Evolutionary conservation across 2,113 vertebrate species (phyloP), one percentile per base, ranked within the genome.

Genomic region (Tychaedon coryphoeus): DNA sequence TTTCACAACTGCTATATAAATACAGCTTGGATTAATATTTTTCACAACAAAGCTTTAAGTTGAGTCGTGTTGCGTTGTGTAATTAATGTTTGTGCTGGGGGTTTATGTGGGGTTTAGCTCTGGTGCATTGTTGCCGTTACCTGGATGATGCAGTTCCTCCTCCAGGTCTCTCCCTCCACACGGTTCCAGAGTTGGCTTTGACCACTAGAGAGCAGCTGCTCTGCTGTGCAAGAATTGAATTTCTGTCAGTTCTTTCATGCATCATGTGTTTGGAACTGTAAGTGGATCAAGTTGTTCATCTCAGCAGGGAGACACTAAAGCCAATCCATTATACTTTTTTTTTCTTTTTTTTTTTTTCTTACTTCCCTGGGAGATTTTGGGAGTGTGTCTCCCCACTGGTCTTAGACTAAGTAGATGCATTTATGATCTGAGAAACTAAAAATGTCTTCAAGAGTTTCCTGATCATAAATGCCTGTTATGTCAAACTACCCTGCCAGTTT

Each of bases 1-100:
- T 97, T 97, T 97, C 96, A 97, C 97, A 98, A 98, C 96, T 98
- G 94, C 97, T 97, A 90, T 95, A 97, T 98, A 98, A 98, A 98
- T 98, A 97, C 98, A 98, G 97, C 97, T 98, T 98, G 97, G 97
- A 97, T 98, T 98, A 97, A 98, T 98, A 97, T 97, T 97, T 97
- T 97, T 97, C 24, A 86, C 96, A 97, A 97, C 96, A 97, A 97
- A 98, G 97, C 95, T 96, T 96, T 96, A 95, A 96, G 96, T 95
- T 86, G 97, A 95, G 96, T 97, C 12, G 33, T 90, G 95, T 95
- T 95, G 95, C 50, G 19, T 96, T 3, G 87, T 90, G 97, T 96
- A 97, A 97, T 97, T 97, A 97, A 96, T 96, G 97, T 92, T 95
- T 97, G 96, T 76, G 95, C 91, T 93, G 93, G 61, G 79, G 19